Percentiles rank a stretch among this genome's conserved stretches.
Evolutionary conservation across 1,140 invertebrate genomes (phyloP).

Genomic region (Conus ventricosus): DNA sequence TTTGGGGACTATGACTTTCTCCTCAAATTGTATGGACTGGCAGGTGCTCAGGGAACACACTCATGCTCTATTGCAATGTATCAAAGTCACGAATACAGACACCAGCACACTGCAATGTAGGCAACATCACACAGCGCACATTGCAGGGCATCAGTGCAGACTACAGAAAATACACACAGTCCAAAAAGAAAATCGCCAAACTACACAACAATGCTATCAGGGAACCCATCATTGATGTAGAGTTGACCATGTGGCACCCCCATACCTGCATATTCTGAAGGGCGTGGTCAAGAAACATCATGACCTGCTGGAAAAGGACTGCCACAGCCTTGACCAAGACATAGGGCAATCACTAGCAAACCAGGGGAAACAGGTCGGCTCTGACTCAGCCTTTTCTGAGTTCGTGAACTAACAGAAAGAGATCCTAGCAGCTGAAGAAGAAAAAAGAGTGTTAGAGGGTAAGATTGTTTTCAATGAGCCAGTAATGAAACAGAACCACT

Average conservation of each 20-base stretch:
- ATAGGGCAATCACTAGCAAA: background rate
- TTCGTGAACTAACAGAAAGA: too few species aligned
- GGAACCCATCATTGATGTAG: background rate
- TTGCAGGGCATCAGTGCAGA: background rate
- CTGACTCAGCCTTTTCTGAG: too few species aligned
- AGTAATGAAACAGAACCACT: too few species aligned
- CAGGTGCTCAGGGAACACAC: background rate
- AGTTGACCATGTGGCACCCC: too few species aligned
- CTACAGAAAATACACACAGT: background rate
- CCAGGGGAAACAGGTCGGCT: background rate
- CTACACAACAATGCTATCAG: too few species aligned
- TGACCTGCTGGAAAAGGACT: too few species aligned
- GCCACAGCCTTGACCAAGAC: background rate
- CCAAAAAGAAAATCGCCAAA: too few species aligned
- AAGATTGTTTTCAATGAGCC: too few species aligned
- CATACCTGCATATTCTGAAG: too few species aligned
- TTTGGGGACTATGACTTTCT: slow-evolving; percentile 2
- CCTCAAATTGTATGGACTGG: background rate
- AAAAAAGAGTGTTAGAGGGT: too few species aligned
- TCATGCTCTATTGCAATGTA: background rate
- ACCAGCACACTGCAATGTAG: background rate
- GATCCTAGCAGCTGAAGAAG: background rate
- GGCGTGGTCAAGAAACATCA: too few species aligned
- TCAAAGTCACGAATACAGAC: background rate
- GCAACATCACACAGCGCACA: background rate